Evolutionary conservation across 1,140 invertebrate species (phyloP).

Genomic region (Camponotus vicinus): DNA sequence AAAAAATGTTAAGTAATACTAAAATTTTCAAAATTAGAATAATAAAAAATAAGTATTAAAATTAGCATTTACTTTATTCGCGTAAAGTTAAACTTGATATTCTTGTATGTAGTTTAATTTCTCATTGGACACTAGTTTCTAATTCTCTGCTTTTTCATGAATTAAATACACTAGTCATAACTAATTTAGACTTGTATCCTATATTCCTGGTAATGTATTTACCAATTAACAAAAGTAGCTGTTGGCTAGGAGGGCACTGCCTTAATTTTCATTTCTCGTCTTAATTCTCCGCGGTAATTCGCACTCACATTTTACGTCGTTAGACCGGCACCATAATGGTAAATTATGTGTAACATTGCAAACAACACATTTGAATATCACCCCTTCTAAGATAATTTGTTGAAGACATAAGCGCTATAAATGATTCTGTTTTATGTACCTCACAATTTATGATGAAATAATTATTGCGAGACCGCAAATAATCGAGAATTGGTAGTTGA

Average conservation of each 20-base stretch:
- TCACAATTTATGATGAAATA: neutral
- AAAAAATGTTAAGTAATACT: neutral
- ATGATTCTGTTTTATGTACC: neutral
- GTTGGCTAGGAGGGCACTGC: neutral
- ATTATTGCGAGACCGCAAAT: conserved; percentile 1
- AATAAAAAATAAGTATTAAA: neutral
- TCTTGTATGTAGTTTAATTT: neutral
- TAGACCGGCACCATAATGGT: conserved; percentile 58
- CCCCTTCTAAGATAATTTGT: conserved; percentile 4
- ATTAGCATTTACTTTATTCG: neutral
- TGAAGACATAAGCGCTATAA: neutral
- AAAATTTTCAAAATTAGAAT: too few species aligned
- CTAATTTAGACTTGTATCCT: conserved; percentile 18
- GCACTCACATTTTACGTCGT: conserved; percentile 70
- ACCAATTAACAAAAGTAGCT: conserved; percentile 53
- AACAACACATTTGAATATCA: conserved; percentile 16
- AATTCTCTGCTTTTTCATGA: neutral
- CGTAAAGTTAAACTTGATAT: neutral
- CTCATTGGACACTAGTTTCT: neutral
- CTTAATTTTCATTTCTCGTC: conserved; percentile 65
- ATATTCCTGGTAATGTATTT: conserved; percentile 35
- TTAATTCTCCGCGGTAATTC: conserved; percentile 70
- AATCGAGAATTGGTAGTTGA: conserved; percentile 8
- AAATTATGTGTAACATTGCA: conserved; percentile 68
- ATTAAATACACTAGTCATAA: neutral